These are phyloP conservation scores for Indicator maculatus DNA, from an alignment of 2,113 vertebrate species.

Conservation along the genomic window DNA sequence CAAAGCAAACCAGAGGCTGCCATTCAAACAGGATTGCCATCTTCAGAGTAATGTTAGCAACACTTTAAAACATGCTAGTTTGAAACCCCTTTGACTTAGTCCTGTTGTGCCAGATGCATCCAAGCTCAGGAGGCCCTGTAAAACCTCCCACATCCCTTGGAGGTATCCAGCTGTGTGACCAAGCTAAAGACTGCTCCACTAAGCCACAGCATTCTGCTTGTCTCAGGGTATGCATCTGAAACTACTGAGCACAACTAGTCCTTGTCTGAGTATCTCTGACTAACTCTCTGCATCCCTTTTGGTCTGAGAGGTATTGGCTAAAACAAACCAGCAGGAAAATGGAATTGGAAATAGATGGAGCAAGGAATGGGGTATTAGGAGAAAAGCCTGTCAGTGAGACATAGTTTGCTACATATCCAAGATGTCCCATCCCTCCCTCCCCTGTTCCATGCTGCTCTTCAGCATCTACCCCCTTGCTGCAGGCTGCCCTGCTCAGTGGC, in stretches of 20 bases:
- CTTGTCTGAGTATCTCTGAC: neutral
- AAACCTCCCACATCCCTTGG: neutral
- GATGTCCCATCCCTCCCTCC: neutral
- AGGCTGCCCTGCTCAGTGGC: neutral
- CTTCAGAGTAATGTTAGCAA: neutral
- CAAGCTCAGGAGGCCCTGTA: neutral
- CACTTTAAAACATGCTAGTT: neutral
- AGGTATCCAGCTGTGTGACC: neutral
- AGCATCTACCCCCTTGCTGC: neutral
- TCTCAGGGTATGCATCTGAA: neutral
- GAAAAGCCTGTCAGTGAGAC: neutral
- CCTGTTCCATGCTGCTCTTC: neutral
- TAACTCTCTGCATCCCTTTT: neutral
- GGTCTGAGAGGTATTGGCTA: neutral
- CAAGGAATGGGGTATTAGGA: neutral
- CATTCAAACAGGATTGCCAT: neutral
- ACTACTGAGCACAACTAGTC: neutral
- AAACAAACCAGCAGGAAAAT: neutral
- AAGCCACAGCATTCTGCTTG: neutral
- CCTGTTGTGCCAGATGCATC: neutral
- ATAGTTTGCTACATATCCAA: neutral
- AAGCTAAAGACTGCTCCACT: neutral
- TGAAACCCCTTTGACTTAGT: neutral
- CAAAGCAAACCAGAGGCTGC: neutral
- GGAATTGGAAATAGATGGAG: neutral